These are phyloP conservation scores for Cololabis saira DNA, from an alignment of 2,113 vertebrate genomes.

Conservation along the genomic window DNA sequence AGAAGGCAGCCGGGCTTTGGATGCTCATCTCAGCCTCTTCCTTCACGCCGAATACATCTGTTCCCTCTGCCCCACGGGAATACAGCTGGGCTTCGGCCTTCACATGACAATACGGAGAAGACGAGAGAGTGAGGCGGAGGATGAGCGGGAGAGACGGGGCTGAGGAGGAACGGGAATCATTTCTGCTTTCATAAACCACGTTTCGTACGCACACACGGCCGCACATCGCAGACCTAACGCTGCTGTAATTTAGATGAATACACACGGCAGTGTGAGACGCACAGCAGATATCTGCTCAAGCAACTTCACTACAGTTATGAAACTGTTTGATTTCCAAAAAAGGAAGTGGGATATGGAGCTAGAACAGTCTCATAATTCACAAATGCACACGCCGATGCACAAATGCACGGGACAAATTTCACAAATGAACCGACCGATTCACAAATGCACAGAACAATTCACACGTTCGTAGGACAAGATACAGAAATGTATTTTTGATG, in stretches of 20 bases:
- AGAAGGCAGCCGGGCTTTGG: constrained; percentile 32
- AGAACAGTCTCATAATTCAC: no score
- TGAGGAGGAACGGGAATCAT: constrained; percentile 31
- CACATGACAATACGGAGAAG: constrained; percentile 68
- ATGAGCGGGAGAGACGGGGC: constrained; percentile 17
- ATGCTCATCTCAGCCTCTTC: constrained; percentile 53
- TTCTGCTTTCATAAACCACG: constrained; percentile 67
- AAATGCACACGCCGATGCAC: no score
- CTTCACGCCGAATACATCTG: constrained; percentile 69
- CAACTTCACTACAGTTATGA: no score
- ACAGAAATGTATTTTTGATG: no score
- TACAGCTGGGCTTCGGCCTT: constrained; percentile 78
- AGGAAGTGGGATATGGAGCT: no score
- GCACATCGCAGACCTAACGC: constrained; percentile 27
- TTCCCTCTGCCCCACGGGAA: constrained; percentile 69
- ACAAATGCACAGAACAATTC: no score
- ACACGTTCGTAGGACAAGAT: no score
- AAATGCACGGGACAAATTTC: no score
- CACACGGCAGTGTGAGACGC: background rate
- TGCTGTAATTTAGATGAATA: constrained; percentile 28
- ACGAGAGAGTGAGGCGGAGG: constrained; percentile 2
- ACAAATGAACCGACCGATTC: no score
- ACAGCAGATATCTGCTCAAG: constrained; percentile 36
- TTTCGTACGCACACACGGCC: constrained; percentile 47
- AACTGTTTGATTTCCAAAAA: no score